A percentile compares a stretch with the other conserved stretches of the same genome.
Evolutionary conservation across 2,797 vertebrate genomes (phyloP).

Genomic region (Spinus olivaceus): DNA sequence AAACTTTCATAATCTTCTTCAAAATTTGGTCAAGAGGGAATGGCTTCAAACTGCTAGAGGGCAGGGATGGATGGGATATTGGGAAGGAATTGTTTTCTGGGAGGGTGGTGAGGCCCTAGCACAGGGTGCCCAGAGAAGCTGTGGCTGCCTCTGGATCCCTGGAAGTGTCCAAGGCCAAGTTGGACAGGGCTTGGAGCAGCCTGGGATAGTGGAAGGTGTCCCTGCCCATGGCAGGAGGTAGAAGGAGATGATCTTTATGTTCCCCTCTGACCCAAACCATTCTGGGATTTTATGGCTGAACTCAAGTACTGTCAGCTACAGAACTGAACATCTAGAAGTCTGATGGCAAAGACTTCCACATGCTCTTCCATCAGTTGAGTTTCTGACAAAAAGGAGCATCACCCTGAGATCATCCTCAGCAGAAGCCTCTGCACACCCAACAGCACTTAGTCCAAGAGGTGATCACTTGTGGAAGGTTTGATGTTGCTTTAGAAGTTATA

Average conservation of each 20-base stretch:
- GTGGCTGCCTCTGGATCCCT: not conserved
- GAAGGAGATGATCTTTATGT: not conserved
- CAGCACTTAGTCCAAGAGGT: not conserved
- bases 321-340: not conserved
- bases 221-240: not conserved
- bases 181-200: rapidly evolving
- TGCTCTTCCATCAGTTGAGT: not conserved
- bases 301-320: not conserved
- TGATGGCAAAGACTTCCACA: rapidly evolving
- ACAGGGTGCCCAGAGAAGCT: not conserved
- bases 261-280: not conserved
- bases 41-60: not conserved
- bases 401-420: not conserved
- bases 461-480: not conserved
- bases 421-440: not conserved
- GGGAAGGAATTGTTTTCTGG: rapidly evolving
- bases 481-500: not conserved
- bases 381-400: not conserved
- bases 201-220: rapidly evolving
- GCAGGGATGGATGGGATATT: not conserved
- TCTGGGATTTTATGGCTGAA: not conserved
- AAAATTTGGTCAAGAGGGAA: not conserved
- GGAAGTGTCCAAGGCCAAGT: not conserved
- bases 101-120: not conserved
- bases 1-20: not conserved